Evolutionary conservation across 2,797 vertebrate genomes (phyloP).

Genomic region (Vultur gryphus): DNA sequence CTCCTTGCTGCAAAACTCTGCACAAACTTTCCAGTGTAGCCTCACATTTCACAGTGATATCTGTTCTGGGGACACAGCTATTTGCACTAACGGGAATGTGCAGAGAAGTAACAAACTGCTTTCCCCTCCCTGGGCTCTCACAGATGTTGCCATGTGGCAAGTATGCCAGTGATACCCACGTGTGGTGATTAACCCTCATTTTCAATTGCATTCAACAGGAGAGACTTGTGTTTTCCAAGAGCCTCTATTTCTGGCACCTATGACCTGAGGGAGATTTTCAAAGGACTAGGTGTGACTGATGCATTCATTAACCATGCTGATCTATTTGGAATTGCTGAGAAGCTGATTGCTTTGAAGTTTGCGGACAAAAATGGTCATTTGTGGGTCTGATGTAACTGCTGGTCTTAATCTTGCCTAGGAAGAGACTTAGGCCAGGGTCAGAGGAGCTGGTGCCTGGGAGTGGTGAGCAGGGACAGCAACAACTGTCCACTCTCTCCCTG

Average conservation of each 20-base stretch:
- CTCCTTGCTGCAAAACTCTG: background rate
- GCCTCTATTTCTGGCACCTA: conserved; percentile 7
- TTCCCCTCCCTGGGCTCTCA: background rate
- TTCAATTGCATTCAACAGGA: background rate
- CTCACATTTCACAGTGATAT: background rate
- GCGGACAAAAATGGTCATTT: background rate
- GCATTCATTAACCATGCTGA: background rate
- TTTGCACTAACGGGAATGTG: background rate
- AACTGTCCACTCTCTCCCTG: background rate
- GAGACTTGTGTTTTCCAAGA: conserved; percentile 5
- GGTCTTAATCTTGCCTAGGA: background rate
- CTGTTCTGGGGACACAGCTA: background rate
- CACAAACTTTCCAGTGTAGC: background rate
- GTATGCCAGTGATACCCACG: background rate
- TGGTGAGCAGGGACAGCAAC: background rate
- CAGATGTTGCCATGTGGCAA: background rate
- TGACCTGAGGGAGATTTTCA: conserved; percentile 30
- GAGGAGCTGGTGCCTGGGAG: background rate
- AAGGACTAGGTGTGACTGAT: background rate
- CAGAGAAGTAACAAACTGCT: background rate
- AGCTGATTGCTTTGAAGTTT: conserved; percentile 6
- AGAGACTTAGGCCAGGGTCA: background rate
- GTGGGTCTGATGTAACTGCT: background rate
- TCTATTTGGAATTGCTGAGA: background rate
- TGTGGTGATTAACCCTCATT: background rate